Evolutionary conservation across 1,140 invertebrate species (phyloP).

Genomic region (Trichomalopsis sarcophagae): DNA sequence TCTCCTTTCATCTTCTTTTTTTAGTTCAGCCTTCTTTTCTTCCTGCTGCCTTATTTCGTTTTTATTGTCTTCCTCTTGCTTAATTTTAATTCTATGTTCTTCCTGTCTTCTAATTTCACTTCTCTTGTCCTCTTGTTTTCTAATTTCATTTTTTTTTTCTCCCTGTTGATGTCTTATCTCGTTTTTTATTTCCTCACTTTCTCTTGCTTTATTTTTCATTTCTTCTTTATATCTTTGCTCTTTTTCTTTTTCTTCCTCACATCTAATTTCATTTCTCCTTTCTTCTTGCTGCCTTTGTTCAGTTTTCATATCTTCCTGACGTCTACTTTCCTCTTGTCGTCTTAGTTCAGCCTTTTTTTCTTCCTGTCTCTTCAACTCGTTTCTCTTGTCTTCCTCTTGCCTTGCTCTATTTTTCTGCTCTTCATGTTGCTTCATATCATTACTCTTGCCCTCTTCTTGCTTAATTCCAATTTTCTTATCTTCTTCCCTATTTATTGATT

Average conservation of each 20-base stretch:
- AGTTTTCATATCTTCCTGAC: background rate
- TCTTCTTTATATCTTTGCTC: constrained; percentile 48
- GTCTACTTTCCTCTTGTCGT: background rate
- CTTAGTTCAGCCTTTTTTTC: background rate
- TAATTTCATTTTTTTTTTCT: background rate
- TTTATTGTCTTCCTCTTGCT: background rate
- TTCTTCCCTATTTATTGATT: constrained; percentile 18
- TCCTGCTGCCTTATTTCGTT: background rate
- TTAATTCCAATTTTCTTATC: background rate
- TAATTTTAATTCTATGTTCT: background rate
- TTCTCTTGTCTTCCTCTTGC: background rate
- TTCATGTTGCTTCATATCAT: background rate
- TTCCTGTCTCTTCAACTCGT: background rate
- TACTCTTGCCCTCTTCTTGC: background rate
- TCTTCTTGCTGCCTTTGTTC: background rate
- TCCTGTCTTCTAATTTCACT: background rate
- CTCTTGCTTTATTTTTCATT: constrained; percentile 47
- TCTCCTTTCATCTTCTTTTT: background rate
- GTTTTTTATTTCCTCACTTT: constrained; percentile 9
- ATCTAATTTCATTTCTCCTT: background rate
- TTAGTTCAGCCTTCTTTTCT: background rate
- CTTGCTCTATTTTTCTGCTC: background rate
- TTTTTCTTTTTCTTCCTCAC: background rate
- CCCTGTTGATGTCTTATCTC: background rate
- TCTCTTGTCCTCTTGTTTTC: background rate